Evolutionary conservation across 2,888 invertebrate genomes (phyloP).

Genomic region (Ophioninae sp.): DNA sequence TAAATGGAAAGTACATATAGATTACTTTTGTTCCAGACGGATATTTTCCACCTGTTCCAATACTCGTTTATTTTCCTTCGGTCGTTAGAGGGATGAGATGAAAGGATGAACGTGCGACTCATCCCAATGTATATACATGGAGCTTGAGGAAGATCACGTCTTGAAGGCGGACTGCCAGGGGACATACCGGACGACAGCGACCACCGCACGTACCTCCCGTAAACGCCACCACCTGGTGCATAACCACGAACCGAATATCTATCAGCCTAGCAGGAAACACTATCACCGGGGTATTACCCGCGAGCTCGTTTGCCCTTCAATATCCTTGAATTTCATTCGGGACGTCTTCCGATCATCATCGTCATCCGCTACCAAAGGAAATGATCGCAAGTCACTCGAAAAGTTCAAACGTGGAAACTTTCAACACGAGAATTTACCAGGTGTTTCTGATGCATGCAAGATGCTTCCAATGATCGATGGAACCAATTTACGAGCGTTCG

Average conservation of each 20-base stretch:
- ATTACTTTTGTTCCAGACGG: constrained; percentile 50
- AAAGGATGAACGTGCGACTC: constrained; percentile 53
- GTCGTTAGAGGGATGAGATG: constrained; percentile 60
- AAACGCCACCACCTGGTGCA: constrained; percentile 75
- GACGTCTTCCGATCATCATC: constrained; percentile 8
- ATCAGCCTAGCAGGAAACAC: constrained; percentile 36
- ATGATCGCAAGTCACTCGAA: not conserved
- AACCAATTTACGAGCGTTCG: too few species aligned
- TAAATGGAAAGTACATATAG: constrained; percentile 34
- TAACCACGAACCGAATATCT: constrained; percentile 65
- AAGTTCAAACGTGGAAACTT: not conserved
- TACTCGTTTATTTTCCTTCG: constrained; percentile 62
- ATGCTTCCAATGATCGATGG: too few species aligned
- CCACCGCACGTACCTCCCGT: constrained; percentile 69
- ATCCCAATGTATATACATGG: constrained; percentile 27
- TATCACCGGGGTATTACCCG: constrained; percentile 24
- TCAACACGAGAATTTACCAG: not conserved
- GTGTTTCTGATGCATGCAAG: too few species aligned
- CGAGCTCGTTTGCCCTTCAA: constrained; percentile 34
- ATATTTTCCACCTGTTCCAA: constrained; percentile 63
- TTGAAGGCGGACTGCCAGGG: constrained; percentile 17
- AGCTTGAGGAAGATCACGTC: constrained; percentile 54
- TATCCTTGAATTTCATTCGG: constrained; percentile 26
- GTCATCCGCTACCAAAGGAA: not conserved
- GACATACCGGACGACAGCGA: constrained; percentile 56